Base-by-base conservation (phyloP, 2,113 vertebrate species). In the Chionodraco myersi region DNA sequence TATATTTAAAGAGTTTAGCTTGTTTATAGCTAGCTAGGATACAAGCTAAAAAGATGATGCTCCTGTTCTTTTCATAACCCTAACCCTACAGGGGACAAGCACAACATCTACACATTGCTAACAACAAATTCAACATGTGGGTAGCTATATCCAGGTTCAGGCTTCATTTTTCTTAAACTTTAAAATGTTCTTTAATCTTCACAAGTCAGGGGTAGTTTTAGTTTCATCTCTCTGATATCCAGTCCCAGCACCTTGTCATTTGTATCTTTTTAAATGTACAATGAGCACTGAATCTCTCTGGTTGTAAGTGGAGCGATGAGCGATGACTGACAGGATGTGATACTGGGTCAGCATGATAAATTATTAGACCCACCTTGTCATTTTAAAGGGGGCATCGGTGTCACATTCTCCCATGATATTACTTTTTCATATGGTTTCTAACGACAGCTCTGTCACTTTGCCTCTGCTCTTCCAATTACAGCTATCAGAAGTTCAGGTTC, bases 321-420 rank as follows among this genome's bases (percentile, higher is more conserved):
- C 64, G 72, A 85, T 83, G 75, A 68, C 60, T 49, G 57, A 56
- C 66, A 51, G 44, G 44, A 86, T 62, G 54, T 48, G 47, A 70
- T 72, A 64, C 26, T 82, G 58, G 76, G 69, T 84, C 78, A 54
- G 44, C 3, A 12, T 85, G 82, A 75, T 76, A 51, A 72, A 84
- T 83, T 1, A 78, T 71, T 75, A 58, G 23, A 36, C 36, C 23
- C 26, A 66, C 52, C 71, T 44, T 58, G 60, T 82, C 64, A 74
- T 16, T 84, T 78, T 59, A 69, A 78, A 79, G 58, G 18, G 58
- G 58, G 63, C 52, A 53, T 34, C 52, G 16, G 49, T 5, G 52
- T 16, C 3, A 21, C 58, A 15, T 47, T 67, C 57, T 67, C 72
- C 16, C 56, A 44, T 47, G 34, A 51, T 47, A 30, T 58, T 10